Evolutionary conservation across 2,888 invertebrate species (phyloP), one percentile per base, ranked within the genome.

Genomic region (Hedychridium roseum): DNA sequence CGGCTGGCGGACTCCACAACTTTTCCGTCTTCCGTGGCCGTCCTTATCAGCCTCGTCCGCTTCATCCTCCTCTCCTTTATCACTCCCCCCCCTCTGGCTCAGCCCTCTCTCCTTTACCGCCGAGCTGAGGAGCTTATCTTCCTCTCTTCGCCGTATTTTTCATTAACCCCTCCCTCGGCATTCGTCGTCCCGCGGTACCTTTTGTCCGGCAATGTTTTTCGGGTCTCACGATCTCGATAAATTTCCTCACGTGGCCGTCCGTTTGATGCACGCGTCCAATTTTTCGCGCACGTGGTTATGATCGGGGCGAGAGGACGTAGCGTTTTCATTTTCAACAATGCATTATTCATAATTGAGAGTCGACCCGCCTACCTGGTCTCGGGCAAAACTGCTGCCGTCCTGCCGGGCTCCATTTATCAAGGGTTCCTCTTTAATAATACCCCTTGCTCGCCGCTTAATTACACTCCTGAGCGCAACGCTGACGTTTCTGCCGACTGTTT

Each of bases 261-360:
- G n/a, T n/a, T n/a, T n/a, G n/a, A n/a, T n/a, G n/a, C n/a, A n/a
- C n/a, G n/a, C 59, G 61, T 65, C 64, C 52, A 57, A 70, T 63
- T 65, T 66, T 62, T 50, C 46, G 52, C 52, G 39, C 31, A 52
- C n/a, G n/a, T n/a, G 57, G 65, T 64, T 63, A 63, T 62, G 66
- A 66, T 68, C 58, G 59, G 46, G 53, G 45, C n/a, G n/a, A 54
- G 50, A 60, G 48, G 50, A 46, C 45, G 50, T 46, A 18, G 53
- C 23, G 34, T 52, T 57, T 64, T 53, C 52, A 47, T 50, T 56
- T 52, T 60, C 57, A 56, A 58, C 59, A 56, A 64, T 61, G 43
- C 60, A 60, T 55, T 53, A 57, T 60, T 61, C 57, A 55, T 62
- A 55, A 59, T 63, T 56, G 50, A 59, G 55, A 50, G 32, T 35